Conservation (phyloP, 2,888 invertebrate genomes). For the Bombylius discolor region DNA sequence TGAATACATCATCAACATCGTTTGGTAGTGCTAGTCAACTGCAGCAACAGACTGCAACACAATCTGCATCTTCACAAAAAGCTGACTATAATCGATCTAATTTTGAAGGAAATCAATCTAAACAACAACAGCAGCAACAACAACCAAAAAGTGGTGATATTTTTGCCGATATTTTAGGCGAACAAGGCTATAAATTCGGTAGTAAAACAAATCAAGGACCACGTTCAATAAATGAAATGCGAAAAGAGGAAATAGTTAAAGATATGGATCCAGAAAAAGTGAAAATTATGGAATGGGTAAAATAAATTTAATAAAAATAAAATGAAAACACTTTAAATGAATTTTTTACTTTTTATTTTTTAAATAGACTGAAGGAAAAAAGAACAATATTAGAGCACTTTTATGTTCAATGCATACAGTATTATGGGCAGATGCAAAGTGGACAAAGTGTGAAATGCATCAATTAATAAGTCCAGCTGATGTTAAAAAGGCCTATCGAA, state of each 20-base stretch:
- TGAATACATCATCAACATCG: background rate
- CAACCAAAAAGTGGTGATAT: conserved; percentile 43
- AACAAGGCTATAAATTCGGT: conserved; percentile 75
- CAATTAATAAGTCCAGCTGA: conserved; percentile 82
- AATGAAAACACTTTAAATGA: background rate
- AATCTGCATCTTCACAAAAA: conserved; percentile 5
- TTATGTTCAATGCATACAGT: conserved; percentile 89
- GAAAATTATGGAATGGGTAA: conserved; percentile 69
- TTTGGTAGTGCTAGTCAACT: conserved; percentile 9
- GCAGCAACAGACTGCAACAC: conserved; percentile 13
- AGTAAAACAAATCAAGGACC: conserved; percentile 60
- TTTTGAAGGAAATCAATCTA: conserved; percentile 41
- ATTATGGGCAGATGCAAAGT: conserved; percentile 84
- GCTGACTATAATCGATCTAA: conserved; percentile 55
- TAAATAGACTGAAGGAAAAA: conserved; percentile 81
- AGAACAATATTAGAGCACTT: conserved; percentile 88
- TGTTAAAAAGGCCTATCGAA: conserved; percentile 91
- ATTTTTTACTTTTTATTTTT: conserved; percentile 6
- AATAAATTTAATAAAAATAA: conserved; percentile 10
- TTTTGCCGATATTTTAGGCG: conserved; percentile 82
- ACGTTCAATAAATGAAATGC: conserved; percentile 83
- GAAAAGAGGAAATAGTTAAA: conserved; percentile 70
- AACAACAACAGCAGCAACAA: conserved; percentile 4
- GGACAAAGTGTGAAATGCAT: conserved; percentile 90
- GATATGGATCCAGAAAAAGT: conserved; percentile 88